phyloP scores from a whole-genome alignment of 2,113 vertebrate species.

The Cephalopholis sonnerati region DNA sequence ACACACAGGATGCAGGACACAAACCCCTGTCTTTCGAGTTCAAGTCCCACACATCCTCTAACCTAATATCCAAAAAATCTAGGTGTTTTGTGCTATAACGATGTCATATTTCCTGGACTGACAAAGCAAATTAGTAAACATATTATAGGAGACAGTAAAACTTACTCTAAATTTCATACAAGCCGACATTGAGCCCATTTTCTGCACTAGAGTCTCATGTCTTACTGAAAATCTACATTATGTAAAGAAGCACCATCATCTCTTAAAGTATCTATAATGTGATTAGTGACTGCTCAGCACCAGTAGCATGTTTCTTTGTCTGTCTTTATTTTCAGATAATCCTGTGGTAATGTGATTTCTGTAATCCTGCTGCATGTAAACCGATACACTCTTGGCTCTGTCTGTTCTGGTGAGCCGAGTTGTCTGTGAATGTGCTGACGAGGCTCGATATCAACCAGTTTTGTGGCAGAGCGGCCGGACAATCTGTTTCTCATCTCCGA shows the following conservation, averaged over 20 bases:
- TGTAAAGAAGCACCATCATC: background rate
- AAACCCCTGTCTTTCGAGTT: too few relatives aligned
- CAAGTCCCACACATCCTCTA: too few relatives aligned
- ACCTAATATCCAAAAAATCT: too few relatives aligned
- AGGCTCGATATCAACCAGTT: conserved; percentile 41
- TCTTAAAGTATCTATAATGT: background rate
- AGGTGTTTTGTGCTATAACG: too few relatives aligned
- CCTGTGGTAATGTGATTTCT: conserved; percentile 46
- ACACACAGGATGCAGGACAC: too few relatives aligned
- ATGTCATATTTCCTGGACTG: too few relatives aligned
- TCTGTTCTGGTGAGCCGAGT: conserved; percentile 20
- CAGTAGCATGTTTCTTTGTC: background rate
- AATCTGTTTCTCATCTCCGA: conserved; percentile 68
- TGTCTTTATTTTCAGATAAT: conserved; percentile 27
- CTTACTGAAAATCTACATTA: background rate
- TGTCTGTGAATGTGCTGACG: conserved; percentile 53
- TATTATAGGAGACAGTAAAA: too few relatives aligned
- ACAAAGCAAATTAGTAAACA: too few relatives aligned
- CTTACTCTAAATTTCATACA: background rate
- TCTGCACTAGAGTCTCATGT: too few relatives aligned
- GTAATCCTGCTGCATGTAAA: conserved; percentile 39
- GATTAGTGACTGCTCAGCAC: background rate
- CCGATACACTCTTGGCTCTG: conserved; percentile 17
- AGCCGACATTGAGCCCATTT: background rate
- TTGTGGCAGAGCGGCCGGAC: conserved; percentile 49